Conservation (phyloP, 1,140 invertebrate genomes). For the Ips nitidus region DNA sequence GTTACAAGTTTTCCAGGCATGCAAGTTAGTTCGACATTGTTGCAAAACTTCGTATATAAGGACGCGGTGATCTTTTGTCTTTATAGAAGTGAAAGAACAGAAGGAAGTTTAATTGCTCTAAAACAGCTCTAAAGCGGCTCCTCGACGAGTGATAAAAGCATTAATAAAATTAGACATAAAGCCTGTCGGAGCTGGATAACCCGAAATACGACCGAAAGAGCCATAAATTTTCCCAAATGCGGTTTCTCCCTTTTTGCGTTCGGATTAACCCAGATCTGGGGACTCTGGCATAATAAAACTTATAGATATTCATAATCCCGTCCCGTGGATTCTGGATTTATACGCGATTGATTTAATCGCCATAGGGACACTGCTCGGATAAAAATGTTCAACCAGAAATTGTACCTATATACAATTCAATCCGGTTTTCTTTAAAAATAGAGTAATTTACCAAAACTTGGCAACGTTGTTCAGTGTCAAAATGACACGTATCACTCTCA, state of each 20-base stretch:
- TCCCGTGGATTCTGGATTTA: slow-evolving; percentile 8
- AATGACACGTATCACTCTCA: too few species aligned
- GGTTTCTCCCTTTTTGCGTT: slow-evolving; percentile 14
- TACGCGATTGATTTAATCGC: slow-evolving; percentile 8
- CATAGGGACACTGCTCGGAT: neutral
- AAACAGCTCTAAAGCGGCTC: neutral
- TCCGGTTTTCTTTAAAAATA: too few species aligned
- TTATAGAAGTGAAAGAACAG: too few species aligned
- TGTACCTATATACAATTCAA: too few species aligned
- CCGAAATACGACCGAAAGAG: slow-evolving; percentile 18
- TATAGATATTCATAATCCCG: slow-evolving; percentile 26
- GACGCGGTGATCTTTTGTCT: too few species aligned
- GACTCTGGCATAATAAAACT: slow-evolving; percentile 22
- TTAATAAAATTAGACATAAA: slow-evolving; percentile 23
- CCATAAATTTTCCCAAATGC: slow-evolving; percentile 20
- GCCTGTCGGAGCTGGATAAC: slow-evolving; percentile 11
- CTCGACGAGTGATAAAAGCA: slow-evolving; percentile 12
- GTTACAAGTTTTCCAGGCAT: too few species aligned
- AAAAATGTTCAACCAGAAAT: neutral
- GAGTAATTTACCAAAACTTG: too few species aligned
- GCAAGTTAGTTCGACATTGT: too few species aligned
- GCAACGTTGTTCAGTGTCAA: too few species aligned
- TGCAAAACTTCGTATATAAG: too few species aligned
- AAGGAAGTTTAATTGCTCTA: neutral
- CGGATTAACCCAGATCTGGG: slow-evolving; percentile 20